phyloP scores from a whole-genome alignment of 2,797 vertebrate species.

The Echeneis naucrates region DNA sequence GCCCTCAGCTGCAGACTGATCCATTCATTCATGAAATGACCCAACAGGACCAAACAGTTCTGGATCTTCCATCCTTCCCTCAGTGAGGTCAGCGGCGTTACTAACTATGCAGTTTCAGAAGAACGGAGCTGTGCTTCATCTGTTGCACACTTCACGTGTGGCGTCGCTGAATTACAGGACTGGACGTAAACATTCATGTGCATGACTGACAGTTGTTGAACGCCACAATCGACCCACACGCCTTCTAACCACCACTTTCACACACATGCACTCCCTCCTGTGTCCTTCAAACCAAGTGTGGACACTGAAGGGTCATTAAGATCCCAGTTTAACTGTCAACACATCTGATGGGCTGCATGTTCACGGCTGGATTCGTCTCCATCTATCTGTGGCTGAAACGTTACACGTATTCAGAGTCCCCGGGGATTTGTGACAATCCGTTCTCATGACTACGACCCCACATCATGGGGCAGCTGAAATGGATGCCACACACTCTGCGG shows the following conservation, averaged over 20 bases:
- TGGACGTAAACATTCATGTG: neutral
- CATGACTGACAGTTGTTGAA: neutral
- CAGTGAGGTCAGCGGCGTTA: slow-evolving; percentile 4
- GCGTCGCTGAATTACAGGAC: neutral
- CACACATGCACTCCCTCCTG: neutral
- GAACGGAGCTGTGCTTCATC: slow-evolving; percentile 10
- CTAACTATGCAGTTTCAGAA: slow-evolving; percentile 1
- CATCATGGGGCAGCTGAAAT: neutral
- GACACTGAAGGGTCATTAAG: too few relatives aligned
- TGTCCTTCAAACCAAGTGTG: slow-evolving; percentile 12
- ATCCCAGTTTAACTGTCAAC: too few relatives aligned
- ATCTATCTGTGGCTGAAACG: neutral
- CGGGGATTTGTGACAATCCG: neutral
- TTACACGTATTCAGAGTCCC: neutral
- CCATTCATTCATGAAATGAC: too few relatives aligned
- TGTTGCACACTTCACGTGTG: slow-evolving; percentile 18
- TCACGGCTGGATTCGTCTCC: neutral
- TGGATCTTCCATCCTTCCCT: too few relatives aligned
- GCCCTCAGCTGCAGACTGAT: too few relatives aligned
- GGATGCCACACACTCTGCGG: neutral
- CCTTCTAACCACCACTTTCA: neutral
- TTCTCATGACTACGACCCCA: neutral
- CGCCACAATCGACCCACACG: neutral
- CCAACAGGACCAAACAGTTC: too few relatives aligned
- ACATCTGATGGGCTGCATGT: too few relatives aligned